Base-by-base conservation (phyloP, 1,140 invertebrate genomes). In the Hesperophylax magnus region DNA sequence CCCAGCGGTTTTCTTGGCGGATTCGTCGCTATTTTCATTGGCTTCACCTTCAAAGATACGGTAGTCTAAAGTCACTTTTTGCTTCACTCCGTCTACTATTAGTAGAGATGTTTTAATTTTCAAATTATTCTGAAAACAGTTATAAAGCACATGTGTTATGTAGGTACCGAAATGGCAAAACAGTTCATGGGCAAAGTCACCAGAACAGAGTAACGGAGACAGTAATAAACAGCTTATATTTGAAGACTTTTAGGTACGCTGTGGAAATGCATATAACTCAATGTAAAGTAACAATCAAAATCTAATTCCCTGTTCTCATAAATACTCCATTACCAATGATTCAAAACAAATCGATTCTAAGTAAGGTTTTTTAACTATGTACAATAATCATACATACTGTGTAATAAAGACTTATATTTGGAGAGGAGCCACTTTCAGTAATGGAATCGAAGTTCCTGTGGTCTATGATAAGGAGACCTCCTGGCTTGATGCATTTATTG, bases 381-480 rank as follows among this genome's bases (percentile, higher is more conserved):
- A 53, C 11, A 2, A 14, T 27, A 11, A 11, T 67, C 22, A 11
- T 72, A 91, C 92, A 93, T 90, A 97, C 96, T 86, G 96, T 96
- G 85, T 97, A 97, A 88, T 97, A 97, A 85, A 97, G 94, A 83
- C 94, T 96, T 86, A 96, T 95, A 9, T 92, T 88, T 3, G 96
- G 95, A 1, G 95, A 95, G 15, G 90, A 87, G 0, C 96, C 95
- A 20, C 90, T 92, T 24, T 86, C 88, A 61, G 93, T 91, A 52
- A 97, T 92, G 63, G 94, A 91, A 85, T 97, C 96, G 82, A 97
- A 97, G 87, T 97, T 97, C 84, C 96, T 92, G 85, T 97, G 96
- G 87, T 97, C 96, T 76, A 97, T 97, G 20, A 97, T 86, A 18
- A 97, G 87, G 24, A 96, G 89, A 0, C 96, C 96, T n/a, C 95